phyloP scores from a whole-genome alignment of 2,113 vertebrate genomes.

The Psittacula cyanocephala region DNA sequence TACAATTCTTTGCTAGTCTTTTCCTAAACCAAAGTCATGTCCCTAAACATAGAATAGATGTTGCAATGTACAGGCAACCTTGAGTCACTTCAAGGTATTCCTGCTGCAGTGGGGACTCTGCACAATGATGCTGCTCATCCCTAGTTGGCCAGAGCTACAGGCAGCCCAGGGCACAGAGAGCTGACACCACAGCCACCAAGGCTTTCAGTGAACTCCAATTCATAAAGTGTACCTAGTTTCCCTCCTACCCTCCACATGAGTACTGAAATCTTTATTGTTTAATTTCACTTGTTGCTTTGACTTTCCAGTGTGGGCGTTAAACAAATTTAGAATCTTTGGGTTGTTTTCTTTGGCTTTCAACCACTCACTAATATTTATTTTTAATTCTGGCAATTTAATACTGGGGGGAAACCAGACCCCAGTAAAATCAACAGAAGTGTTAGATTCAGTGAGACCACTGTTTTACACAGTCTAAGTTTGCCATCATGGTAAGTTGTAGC shows the following conservation, averaged over 20 bases:
- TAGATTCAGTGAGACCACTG: background rate
- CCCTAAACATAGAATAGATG: background rate
- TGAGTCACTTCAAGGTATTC: background rate
- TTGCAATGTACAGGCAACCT: too few relatives aligned
- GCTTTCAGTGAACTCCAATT: background rate
- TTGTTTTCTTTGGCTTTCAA: background rate
- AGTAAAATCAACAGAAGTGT: background rate
- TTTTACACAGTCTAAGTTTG: background rate
- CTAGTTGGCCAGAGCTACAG: background rate
- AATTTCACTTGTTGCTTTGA: background rate
- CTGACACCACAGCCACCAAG: background rate
- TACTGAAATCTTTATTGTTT: background rate
- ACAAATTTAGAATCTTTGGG: background rate
- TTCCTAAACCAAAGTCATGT: background rate
- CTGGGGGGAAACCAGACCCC: background rate
- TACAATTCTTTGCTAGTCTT: background rate
- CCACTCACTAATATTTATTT: background rate
- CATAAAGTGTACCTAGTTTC: background rate
- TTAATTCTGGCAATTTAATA: background rate
- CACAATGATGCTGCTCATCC: background rate
- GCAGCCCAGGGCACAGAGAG: background rate
- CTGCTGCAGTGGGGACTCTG: rapidly evolving
- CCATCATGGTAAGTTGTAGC: background rate
- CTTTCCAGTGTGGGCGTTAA: background rate
- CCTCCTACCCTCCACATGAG: background rate